Base-by-base conservation (phyloP, 2,797 vertebrate genomes). In the Hybognathus amarus region DNA sequence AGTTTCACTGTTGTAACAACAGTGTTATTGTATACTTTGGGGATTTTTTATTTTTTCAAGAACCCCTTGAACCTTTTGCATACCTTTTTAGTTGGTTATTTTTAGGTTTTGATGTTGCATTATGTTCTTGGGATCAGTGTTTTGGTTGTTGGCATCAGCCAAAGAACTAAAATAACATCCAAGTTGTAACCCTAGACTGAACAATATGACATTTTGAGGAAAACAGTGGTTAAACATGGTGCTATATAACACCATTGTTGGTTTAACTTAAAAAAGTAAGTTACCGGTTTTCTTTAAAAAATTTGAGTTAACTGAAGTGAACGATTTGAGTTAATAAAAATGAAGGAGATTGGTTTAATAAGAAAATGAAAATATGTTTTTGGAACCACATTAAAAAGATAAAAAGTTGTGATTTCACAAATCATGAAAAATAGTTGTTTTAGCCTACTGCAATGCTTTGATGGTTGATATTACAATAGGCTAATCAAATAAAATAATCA, bases 101-200 rank as follows among this genome's bases (percentile, higher is more conserved):
- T 24, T 2, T 2, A 10, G 36, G 18, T 40, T 61, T 17, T 61
- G n/a, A 27, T 61, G 5, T 12, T 76, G 8, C 6, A 15, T 56
- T 9, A 12, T 36, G 7, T 56, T 76, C 22, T 59, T 76, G 22
- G 11, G 52, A 59, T 27, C 33, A 40, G 36, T 61, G 36, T 76
- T 76, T 59, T 61, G 74, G 22, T 76, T 61, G 22, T 61, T 76
- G 52, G 52, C 13, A 75, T 22, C 7, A 75, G 36, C 50, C 12
- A n/a, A 75, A 54, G 30, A 22, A 38, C 30, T 36, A 52, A 18
- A 42, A 24, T 24, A 69, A 15, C 45, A 71, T 50, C 47, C 69
- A 71, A 20, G 45, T 12, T 71, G 30, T 15, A 74, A 74, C 30
- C 30, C 20, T 30, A n/a, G n/a, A 38, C 6, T 38, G 10, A 20